Evolutionary conservation across 2,797 vertebrate species (phyloP), one percentile per base, ranked within the genome.

Genomic region (Somateria mollissima): DNA sequence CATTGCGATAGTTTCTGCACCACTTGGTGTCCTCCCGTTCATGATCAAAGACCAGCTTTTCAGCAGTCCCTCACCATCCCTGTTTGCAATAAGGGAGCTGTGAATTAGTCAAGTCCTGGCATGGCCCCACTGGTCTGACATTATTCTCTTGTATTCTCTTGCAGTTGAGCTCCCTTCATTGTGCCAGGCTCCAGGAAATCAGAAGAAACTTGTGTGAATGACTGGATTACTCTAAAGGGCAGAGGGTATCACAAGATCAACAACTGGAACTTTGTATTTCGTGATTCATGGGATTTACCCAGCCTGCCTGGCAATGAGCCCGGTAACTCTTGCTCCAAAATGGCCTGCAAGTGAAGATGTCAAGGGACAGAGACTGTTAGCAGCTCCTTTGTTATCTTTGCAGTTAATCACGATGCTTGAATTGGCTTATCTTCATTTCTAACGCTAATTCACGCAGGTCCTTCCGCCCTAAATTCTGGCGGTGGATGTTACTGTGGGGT

Each of bases 181-280:
- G 85, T 96, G 83, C 89, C 92, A 94, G 73, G 89, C 87, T 86
- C 21, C 60, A 79, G 67, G 70, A 96, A 96, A 86, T 8, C 11
- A 60, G 85, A 87, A 73, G 49, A 84, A 93, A 87, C 66, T 89
- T 79, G 78, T 70, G 69, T 87, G 89, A 95, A 78, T 91, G 92
- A 77, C 85, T 94, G 67, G 94, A 73, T 89, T 94, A 85, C 72
- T 80, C 93, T 93, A 79, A 76, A 95, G 91, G 84, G 91, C 94
- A 94, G 71, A 81, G 91, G 94, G 43, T 91, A 95, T 94, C 91
- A 11, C 80, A 94, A 91, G 80, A 97, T 94, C 95, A 96, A 96
- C 95, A 95, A 96, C 84, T 91, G 84, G 54, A 93, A 92, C 91
- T 95, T 94, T 94, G 73, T 85, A 73, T 92, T 92, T 95, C 73